Evolutionary conservation across 2,113 vertebrate genomes (phyloP).

Genomic region (Cacatua alba): DNA sequence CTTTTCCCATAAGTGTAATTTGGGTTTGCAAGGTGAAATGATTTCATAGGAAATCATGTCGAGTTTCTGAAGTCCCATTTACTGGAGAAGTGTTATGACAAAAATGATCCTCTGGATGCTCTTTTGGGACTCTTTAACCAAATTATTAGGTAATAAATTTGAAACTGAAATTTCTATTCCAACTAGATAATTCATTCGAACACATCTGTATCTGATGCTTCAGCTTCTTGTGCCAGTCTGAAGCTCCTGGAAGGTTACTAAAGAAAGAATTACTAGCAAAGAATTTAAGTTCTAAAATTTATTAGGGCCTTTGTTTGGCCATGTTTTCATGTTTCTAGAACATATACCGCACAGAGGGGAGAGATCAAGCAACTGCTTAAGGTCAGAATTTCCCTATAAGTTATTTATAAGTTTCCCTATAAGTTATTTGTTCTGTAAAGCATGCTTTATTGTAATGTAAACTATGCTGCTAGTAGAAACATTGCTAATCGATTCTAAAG

Average conservation of each 20-base stretch:
- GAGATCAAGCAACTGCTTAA: not conserved
- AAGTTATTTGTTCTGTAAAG: not conserved
- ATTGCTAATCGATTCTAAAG: not conserved
- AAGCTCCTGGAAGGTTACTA: not conserved
- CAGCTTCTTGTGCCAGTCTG: not conserved
- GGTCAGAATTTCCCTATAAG: not conserved
- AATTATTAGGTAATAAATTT: not conserved
- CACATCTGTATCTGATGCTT: not conserved
- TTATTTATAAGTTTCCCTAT: not conserved
- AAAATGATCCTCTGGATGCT: not conserved
- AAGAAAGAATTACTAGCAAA: not conserved
- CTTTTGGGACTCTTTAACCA: not conserved
- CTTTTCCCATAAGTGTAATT: not conserved
- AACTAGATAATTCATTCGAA: not conserved
- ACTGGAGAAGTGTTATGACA: not conserved
- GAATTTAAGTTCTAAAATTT: not conserved
- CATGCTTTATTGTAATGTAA: not conserved
- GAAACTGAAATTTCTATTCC: not conserved
- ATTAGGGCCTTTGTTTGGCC: not conserved
- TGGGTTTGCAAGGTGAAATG: not conserved
- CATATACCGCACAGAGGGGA: fast-evolving
- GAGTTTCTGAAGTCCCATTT: not conserved
- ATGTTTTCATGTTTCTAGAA: not conserved
- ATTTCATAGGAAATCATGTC: not conserved
- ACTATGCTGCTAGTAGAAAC: not conserved